Evolutionary conservation across 1,140 invertebrate species (phyloP).

Genomic region (Nebria ingens): DNA sequence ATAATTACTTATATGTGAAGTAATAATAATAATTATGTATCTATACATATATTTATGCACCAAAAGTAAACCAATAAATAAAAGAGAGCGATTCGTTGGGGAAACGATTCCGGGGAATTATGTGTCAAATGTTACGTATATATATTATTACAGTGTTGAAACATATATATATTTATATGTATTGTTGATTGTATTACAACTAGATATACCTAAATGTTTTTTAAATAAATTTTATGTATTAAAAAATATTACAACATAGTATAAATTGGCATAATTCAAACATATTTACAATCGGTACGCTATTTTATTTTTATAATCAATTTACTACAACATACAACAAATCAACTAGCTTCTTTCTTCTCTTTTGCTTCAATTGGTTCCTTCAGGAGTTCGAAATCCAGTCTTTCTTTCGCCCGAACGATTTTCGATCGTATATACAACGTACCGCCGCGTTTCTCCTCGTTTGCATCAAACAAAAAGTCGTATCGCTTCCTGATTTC

Average conservation of each 20-base stretch:
- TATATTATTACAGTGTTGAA: too few species aligned
- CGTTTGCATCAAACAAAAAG: neutral
- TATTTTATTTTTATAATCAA: neutral
- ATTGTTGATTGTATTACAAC: neutral
- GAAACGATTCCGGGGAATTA: too few species aligned
- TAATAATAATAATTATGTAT: neutral
- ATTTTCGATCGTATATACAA: slow-evolving; percentile 4
- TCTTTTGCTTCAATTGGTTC: neutral
- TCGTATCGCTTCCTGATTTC: neutral
- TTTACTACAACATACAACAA: neutral
- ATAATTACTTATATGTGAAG: neutral
- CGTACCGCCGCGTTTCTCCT: neutral
- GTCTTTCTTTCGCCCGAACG: neutral
- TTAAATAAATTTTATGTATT: slow-evolving; percentile 1
- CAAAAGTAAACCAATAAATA: too few species aligned
- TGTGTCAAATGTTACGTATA: too few species aligned
- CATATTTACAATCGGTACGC: too few species aligned
- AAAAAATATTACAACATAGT: too few species aligned
- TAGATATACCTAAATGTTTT: neutral
- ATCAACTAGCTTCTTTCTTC: too few species aligned
- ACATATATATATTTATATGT: slow-evolving; percentile 9
- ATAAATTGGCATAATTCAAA: too few species aligned
- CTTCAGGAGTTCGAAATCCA: neutral
- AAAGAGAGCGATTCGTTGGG: too few species aligned
- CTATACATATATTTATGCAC: too few species aligned